Evolutionary conservation across 1,140 invertebrate genomes (phyloP).

Genomic region (Caenorhabditis briggsae): DNA sequence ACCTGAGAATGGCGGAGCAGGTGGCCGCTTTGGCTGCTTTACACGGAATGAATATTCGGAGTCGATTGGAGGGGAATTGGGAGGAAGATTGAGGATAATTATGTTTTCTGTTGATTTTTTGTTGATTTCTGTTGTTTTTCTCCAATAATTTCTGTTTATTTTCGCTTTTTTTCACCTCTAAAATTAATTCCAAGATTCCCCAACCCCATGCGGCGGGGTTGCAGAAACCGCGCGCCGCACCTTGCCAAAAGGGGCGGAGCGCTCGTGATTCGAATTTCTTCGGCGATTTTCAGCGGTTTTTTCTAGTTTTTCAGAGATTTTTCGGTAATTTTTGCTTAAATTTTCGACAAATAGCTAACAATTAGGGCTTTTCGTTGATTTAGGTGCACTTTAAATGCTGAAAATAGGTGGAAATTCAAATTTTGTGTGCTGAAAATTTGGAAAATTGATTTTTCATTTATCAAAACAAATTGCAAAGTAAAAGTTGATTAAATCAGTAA

Average conservation of each 20-base stretch:
- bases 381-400: no score
- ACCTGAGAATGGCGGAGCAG: constrained; percentile 77
- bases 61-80: constrained; percentile 70
- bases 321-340: no score
- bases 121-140: neutral
- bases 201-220: neutral
- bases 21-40: constrained; percentile 75
- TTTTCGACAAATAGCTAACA: no score
- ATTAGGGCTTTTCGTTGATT: no score
- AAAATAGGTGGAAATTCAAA: no score
- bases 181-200: neutral
- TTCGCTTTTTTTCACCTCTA: neutral
- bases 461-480: no score
- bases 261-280: constrained; percentile 1
- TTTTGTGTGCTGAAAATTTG: neutral
- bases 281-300: neutral
- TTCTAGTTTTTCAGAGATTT: neutral
- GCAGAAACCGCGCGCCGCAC: neutral
- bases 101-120: neutral
- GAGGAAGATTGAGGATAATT: constrained; percentile 65
- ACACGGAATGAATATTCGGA: constrained; percentile 70
- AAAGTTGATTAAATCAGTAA: no score
- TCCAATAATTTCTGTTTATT: neutral
- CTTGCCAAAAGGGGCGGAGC: constrained; percentile 1
- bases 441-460: no score